Base-by-base conservation (phyloP, 1,140 invertebrate species). In the Popillia japonica region DNA sequence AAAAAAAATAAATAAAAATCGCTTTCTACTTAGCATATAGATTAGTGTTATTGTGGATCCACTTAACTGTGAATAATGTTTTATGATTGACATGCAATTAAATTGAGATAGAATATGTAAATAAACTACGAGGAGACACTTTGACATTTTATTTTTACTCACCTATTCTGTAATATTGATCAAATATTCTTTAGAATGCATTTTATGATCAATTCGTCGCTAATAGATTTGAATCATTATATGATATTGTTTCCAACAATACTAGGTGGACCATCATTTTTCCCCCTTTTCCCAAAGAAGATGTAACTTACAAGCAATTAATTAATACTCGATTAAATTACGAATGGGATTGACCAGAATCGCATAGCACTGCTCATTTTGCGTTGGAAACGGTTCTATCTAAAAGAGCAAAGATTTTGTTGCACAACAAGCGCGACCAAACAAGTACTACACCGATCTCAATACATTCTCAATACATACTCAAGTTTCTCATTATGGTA, bases 141-240 rank as follows among this genome's bases (percentile, higher is more conserved):
- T 20, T 23, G 61, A 22, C 17, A 64, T 23, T 23, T 61, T 14
- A 14, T 17, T 2, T 17, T 64, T 22, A 64, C 75, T 76, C 42
- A 76, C 75, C 75, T 76, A 76, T 76, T 76, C 40, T 44, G 34
- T 55, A 61, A 76, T 76, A 76, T 76, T 40, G 75, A 76, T 76
- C 75, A 34, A 76, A 76, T 76, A 76, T 20, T 59, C n/a, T 73
- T 14, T 73, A 34, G 34, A 14, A 17, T 73, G 27, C 72, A 73
- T 73, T 40, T 40, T 73, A 17, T n/a, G 40, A 40, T 73, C 8
- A 73, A 73, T 73, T 10, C 22, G 27, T 68, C 27, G 22, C 20
- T 34, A n/a, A n/a, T n/a, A 68, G 22, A 17, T 17, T 22, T 34
- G 22, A 27, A 68, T 68, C 10, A 11, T 68, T 34, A 68, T 6